These are phyloP conservation scores for Eupithecia dodoneata DNA, from an alignment of 2,888 invertebrate species.

Conservation along the genomic window DNA sequence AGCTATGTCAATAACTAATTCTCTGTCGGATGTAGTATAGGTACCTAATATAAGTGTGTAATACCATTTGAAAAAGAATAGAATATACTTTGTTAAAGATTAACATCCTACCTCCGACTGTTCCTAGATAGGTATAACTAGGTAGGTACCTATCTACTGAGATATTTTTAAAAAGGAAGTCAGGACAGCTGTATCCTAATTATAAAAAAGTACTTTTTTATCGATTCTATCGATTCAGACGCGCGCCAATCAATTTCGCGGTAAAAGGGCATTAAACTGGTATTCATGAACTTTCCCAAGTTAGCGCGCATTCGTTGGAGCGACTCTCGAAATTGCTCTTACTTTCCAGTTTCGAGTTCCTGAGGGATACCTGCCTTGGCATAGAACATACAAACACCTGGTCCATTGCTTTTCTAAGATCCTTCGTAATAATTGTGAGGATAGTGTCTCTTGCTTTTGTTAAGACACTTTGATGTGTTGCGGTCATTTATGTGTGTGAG, in stretches of 20 bases:
- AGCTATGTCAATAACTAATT: too few relatives aligned
- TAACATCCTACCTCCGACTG: too few relatives aligned
- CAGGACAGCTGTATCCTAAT: too few relatives aligned
- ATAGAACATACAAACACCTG: conserved; percentile 11
- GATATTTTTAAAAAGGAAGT: too few relatives aligned
- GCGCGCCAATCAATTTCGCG: conserved; percentile 60
- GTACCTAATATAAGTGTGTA: too few relatives aligned
- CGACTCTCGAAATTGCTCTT: conserved; percentile 70
- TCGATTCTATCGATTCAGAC: conserved; percentile 17
- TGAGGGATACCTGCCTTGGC: conserved; percentile 53
- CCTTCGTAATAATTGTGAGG: background rate
- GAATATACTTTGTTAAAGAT: too few relatives aligned
- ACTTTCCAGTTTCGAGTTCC: conserved; percentile 55
- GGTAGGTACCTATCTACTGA: too few relatives aligned
- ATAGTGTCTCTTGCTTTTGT: background rate
- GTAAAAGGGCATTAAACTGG: conserved; percentile 65
- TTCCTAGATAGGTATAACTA: too few relatives aligned
- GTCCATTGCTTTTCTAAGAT: background rate
- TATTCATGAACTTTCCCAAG: conserved; percentile 59
- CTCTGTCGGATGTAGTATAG: too few relatives aligned
- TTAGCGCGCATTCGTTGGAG: conserved; percentile 65
- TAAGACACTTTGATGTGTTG: background rate
- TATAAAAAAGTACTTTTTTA: background rate
- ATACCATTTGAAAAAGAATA: too few relatives aligned
- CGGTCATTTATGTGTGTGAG: too few relatives aligned